Conservation (phyloP, 2,797 vertebrate species). For the Spheniscus humboldti region DNA sequence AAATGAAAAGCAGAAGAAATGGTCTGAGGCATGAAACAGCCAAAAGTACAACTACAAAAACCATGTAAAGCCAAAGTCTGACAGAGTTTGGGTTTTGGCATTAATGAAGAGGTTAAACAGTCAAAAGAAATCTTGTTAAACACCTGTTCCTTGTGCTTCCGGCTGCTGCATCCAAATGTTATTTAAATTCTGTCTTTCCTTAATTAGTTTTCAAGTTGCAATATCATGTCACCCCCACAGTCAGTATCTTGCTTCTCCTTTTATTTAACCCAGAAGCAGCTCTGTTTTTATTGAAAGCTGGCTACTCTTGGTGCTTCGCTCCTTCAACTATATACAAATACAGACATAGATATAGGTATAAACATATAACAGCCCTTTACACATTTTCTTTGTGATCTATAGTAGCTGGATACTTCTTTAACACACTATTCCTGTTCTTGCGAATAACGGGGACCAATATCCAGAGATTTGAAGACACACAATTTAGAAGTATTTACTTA, state of each 20-base stretch:
- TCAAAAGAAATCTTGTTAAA: conserved; percentile 32
- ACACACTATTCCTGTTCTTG: not conserved
- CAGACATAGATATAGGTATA: not conserved
- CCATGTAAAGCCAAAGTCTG: not conserved
- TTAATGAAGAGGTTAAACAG: conserved; percentile 5
- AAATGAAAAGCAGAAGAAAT: not conserved
- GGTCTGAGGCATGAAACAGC: not conserved
- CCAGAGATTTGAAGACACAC: not conserved
- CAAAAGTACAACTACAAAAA: not conserved
- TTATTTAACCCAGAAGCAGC: not conserved
- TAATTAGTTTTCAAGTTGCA: conserved; percentile 18
- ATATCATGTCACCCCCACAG: not conserved
- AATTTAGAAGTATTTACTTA: not conserved
- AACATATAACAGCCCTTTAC: not conserved
- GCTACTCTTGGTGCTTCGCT: not conserved
- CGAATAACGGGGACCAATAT: not conserved
- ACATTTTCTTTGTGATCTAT: not conserved
- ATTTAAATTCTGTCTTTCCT: not conserved
- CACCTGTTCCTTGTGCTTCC: conserved; percentile 1
- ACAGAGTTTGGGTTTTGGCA: not conserved
- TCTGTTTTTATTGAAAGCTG: not conserved
- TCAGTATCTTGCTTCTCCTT: not conserved
- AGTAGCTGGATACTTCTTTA: not conserved
- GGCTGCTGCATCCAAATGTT: not conserved
- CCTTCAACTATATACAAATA: not conserved